A percentile compares a stretch with the other conserved stretches of the same genome.
These are phyloP conservation scores for Ephestia elutella DNA, from an alignment of 1,140 invertebrate species.

Conservation along the genomic window DNA sequence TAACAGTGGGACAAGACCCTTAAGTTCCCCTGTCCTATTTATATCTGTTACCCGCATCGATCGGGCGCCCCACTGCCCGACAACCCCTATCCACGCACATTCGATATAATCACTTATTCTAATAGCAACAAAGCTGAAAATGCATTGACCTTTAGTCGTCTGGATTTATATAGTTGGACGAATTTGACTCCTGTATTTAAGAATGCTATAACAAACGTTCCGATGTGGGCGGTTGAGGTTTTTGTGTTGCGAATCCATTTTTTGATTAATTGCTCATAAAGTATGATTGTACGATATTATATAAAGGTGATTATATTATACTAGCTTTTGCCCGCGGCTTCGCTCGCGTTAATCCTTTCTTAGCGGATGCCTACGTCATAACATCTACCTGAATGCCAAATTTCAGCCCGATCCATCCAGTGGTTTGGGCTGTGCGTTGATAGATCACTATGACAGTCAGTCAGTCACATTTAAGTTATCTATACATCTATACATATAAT, in stretches of 20 bases:
- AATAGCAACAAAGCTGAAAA: slow-evolving; percentile 38
- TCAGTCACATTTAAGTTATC: too few relatives aligned
- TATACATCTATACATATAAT: too few relatives aligned
- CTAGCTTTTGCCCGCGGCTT: too few relatives aligned
- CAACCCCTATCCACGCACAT: slow-evolving; percentile 40
- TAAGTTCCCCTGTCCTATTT: slow-evolving; percentile 65
- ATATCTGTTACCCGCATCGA: slow-evolving; percentile 66
- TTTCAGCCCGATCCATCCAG: too few relatives aligned
- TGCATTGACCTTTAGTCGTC: slow-evolving; percentile 9
- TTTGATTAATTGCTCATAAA: too few relatives aligned
- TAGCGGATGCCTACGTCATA: too few relatives aligned
- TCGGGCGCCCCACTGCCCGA: slow-evolving; percentile 64
- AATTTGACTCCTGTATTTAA: slow-evolving; percentile 18
- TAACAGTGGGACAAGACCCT: slow-evolving; percentile 33
- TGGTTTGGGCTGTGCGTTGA: too few relatives aligned
- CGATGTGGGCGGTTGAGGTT: neutral
- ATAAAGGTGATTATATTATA: too few relatives aligned
- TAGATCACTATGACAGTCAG: too few relatives aligned
- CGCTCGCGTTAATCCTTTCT: too few relatives aligned
- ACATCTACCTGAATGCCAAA: too few relatives aligned
- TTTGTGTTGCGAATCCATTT: neutral
- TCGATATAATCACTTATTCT: slow-evolving; percentile 43
- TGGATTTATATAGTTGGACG: slow-evolving; percentile 10
- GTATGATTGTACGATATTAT: too few relatives aligned
- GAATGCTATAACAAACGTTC: neutral